These are phyloP conservation scores for Vesta saturnalis DNA, from an alignment of 2,888 invertebrate species.

Conservation along the genomic window DNA sequence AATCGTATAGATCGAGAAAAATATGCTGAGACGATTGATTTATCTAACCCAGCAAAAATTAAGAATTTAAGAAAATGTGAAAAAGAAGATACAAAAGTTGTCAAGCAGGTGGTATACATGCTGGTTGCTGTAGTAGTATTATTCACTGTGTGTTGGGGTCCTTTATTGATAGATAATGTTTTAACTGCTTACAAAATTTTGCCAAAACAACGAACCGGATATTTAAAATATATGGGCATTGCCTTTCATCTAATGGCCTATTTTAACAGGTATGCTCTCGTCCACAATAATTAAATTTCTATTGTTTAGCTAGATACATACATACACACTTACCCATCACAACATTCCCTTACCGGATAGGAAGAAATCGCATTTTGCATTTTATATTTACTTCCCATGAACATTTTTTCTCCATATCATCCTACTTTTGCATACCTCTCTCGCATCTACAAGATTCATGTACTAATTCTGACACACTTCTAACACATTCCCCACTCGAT, in stretches of 20 bases:
- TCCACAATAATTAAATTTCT: too few species aligned
- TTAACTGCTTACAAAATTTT: conserved; percentile 70
- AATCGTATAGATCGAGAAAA: conserved; percentile 37
- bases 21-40: conserved; percentile 37
- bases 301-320: too few species aligned
- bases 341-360: too few species aligned
- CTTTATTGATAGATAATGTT: conserved; percentile 72
- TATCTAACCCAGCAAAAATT: conserved; percentile 31
- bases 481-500: too few species aligned
- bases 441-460: too few species aligned
- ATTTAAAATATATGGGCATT: conserved; percentile 69
- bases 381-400: too few species aligned
- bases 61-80: conserved; percentile 24
- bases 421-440: too few species aligned
- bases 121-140: conserved; percentile 74
- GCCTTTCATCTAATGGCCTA: conserved; percentile 74
- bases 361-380: too few species aligned
- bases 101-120: conserved; percentile 77
- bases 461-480: too few species aligned
- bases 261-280: conserved; percentile 67
- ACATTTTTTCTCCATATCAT: too few species aligned
- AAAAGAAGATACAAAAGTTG: conserved; percentile 53
- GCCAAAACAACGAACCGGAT: conserved; percentile 63
- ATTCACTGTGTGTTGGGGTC: conserved; percentile 76
- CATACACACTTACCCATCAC: too few species aligned